These are phyloP conservation scores for Scaptomyza polygonia DNA, from an alignment of 2,888 invertebrate genomes.

Conservation along the genomic window DNA sequence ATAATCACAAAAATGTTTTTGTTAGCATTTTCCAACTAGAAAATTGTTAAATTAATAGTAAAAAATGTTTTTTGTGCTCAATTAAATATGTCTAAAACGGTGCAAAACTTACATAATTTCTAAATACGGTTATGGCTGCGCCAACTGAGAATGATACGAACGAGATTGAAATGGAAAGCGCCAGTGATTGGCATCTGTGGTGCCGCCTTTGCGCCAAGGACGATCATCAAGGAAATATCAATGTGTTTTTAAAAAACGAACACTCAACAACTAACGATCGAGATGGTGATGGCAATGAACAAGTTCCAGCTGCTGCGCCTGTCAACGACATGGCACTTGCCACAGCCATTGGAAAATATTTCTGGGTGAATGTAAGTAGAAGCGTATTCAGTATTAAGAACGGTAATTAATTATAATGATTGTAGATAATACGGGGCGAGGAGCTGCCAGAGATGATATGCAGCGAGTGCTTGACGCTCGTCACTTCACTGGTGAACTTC, in stretches of 20 bases:
- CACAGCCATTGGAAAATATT: constrained; percentile 79
- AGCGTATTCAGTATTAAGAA: not conserved
- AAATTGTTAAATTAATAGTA: not conserved
- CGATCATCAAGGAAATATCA: constrained; percentile 68
- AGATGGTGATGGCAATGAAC: constrained; percentile 1
- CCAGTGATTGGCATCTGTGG: constrained; percentile 68
- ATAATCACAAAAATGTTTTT: constrained; percentile 21
- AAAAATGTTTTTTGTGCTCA: not conserved
- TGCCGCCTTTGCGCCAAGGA: constrained; percentile 79
- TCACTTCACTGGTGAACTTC: constrained; percentile 75
- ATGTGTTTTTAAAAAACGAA: constrained; percentile 70
- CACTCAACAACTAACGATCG: constrained; percentile 13
- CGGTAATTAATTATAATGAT: not conserved
- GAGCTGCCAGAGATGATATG: constrained; percentile 78
- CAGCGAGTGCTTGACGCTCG: constrained; percentile 72
- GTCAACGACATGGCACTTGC: constrained; percentile 58
- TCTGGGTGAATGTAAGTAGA: constrained; percentile 75
- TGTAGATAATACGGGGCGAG: constrained; percentile 72
- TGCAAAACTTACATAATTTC: not conserved
- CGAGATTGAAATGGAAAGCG: constrained; percentile 1
- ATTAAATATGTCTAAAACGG: constrained; percentile 1
- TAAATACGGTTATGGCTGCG: constrained; percentile 25
- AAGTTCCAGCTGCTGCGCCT: not conserved
- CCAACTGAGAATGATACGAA: constrained; percentile 1
- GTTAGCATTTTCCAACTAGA: constrained; percentile 20